Evolutionary conservation across 2,888 invertebrate species (phyloP).

Genomic region (Antheraea assamensis): DNA sequence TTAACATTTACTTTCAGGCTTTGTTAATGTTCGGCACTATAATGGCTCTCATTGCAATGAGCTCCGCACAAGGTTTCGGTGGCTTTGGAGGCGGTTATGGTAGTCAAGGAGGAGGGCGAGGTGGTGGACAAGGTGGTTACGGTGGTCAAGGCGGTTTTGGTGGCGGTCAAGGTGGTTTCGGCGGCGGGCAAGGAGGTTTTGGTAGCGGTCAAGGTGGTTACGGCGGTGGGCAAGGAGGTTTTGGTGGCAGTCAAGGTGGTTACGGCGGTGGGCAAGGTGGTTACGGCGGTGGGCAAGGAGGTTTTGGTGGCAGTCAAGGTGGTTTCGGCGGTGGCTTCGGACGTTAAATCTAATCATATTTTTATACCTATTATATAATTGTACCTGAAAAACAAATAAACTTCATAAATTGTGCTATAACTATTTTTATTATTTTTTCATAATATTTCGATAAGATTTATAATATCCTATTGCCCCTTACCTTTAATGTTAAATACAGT

Average conservation of each 20-base stretch:
- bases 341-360: not conserved
- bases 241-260: slow-evolving; percentile 17
- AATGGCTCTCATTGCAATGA: slow-evolving; percentile 35
- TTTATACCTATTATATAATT: not conserved
- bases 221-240: slow-evolving; percentile 26
- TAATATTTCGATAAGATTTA: not conserved
- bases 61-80: slow-evolving; percentile 34
- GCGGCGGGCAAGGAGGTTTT: slow-evolving; percentile 31
- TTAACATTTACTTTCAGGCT: slow-evolving; percentile 34
- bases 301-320: slow-evolving; percentile 21
- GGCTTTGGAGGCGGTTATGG: slow-evolving; percentile 29
- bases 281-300: slow-evolving; percentile 22
- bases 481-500: no score
- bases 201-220: slow-evolving; percentile 25
- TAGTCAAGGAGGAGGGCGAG: slow-evolving; percentile 13
- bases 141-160: slow-evolving; percentile 40
- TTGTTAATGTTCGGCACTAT: slow-evolving; percentile 37
- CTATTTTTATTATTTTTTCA: not conserved
- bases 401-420: not conserved
- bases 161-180: slow-evolving; percentile 33
- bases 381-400: slow-evolving; percentile 7
- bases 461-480: not conserved
- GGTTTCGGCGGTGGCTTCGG: slow-evolving; percentile 10
- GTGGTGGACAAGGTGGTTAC: slow-evolving; percentile 30
- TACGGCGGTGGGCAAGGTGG: not conserved